Evolutionary conservation across 92 coral and sea anemone genomes (phyloP).

Genomic region (Phenganax marumi): DNA sequence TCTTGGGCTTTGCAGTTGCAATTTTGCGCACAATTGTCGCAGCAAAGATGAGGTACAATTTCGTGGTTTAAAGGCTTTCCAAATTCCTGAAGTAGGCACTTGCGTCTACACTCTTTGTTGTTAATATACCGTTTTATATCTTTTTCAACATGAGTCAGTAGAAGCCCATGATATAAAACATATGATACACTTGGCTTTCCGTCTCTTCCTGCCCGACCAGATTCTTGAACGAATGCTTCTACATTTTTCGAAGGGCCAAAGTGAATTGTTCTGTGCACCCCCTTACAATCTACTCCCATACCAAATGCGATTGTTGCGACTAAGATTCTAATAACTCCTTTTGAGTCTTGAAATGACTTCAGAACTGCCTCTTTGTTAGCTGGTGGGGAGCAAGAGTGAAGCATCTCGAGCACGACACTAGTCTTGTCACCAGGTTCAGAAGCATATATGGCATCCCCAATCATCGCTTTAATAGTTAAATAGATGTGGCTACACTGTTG

Average conservation of each 20-base stretch:
- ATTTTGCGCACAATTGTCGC: conserved; percentile 41
- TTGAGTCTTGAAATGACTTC: conserved; percentile 33
- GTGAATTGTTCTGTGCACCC: conserved; percentile 45
- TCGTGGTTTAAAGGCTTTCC: too few species aligned
- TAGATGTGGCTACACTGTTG: conserved; percentile 50
- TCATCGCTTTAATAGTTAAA: conserved; percentile 31
- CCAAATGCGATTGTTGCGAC: conserved; percentile 53
- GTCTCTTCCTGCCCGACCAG: conserved; percentile 47
- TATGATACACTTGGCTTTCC: conserved; percentile 34
- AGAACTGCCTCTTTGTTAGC: conserved; percentile 48
- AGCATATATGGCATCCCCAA: conserved; percentile 28
- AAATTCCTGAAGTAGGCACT: conserved; percentile 26
- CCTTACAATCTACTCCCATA: conserved; percentile 47
- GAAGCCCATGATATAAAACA: conserved; percentile 37
- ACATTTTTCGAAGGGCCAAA: conserved; percentile 48
- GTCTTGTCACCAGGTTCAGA: conserved; percentile 37
- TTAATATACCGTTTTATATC: conserved; percentile 35
- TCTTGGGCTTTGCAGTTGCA: conserved; percentile 27
- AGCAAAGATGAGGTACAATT: conserved; percentile 32
- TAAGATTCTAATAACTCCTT: conserved; percentile 39
- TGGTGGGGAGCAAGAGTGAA: conserved; percentile 52
- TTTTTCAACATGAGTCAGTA: conserved; percentile 36
- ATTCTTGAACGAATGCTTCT: conserved; percentile 42
- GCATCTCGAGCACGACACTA: conserved; percentile 51
- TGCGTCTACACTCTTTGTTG: conserved; percentile 37